Percentiles rank a stretch among this genome's conserved stretches.
phyloP scores from a whole-genome alignment of 2,888 invertebrate species.

The Cylindroiulus punctatus region DNA sequence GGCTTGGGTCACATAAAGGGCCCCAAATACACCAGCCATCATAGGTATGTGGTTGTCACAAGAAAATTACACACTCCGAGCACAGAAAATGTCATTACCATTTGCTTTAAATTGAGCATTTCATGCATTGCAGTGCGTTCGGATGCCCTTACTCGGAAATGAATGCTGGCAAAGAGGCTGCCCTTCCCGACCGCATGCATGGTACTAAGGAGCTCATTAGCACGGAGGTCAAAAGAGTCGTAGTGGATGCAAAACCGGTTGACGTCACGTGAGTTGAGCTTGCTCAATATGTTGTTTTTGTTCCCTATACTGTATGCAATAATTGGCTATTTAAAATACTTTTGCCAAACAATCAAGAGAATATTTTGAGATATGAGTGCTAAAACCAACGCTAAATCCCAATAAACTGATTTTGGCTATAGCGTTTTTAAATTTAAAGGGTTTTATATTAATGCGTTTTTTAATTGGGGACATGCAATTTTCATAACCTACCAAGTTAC shows the following conservation, averaged over 20 bases:
- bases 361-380: too few relatives aligned
- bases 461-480: too few relatives aligned
- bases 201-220: conserved; percentile 32
- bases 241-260: background rate
- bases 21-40: conserved; percentile 78
- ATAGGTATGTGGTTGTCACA: conserved; percentile 63
- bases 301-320: too few relatives aligned
- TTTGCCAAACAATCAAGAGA: too few relatives aligned
- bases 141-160: conserved; percentile 67
- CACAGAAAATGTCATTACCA: background rate
- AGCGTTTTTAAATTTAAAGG: too few relatives aligned
- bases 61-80: background rate
- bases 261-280: background rate
- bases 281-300: too few relatives aligned
- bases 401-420: too few relatives aligned
- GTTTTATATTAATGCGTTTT: too few relatives aligned
- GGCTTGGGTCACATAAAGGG: conserved; percentile 89
- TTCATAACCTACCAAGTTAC: too few relatives aligned
- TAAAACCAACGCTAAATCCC: too few relatives aligned
- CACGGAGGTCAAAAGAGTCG: background rate
- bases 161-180: conserved; percentile 66
- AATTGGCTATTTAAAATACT: too few relatives aligned
- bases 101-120: background rate
- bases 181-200: conserved; percentile 61
- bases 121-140: conserved; percentile 63